Percentiles rank a stretch among this genome's conserved stretches.
Conservation (phyloP, 2,888 invertebrate genomes). For the Eledona agricola region DNA sequence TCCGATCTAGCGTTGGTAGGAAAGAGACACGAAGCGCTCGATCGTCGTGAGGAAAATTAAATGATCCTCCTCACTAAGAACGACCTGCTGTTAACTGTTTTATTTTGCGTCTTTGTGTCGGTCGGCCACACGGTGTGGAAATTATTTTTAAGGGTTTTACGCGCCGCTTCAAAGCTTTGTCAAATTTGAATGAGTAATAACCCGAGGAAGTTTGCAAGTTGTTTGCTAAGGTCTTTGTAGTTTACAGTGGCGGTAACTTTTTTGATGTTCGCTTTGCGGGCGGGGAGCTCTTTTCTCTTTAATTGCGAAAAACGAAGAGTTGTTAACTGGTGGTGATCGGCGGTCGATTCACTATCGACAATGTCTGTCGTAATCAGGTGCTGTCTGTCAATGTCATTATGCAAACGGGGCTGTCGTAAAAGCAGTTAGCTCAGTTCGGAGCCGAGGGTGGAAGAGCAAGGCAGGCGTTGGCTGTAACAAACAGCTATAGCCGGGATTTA, state of each 20-base stretch:
- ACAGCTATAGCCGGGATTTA: conserved; percentile 63
- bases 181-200: conserved; percentile 45
- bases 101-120: conserved; percentile 54
- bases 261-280: conserved; percentile 18
- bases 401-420: conserved; percentile 36
- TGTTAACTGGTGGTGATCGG: too few species aligned
- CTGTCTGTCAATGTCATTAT: conserved; percentile 43
- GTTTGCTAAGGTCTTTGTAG: conserved; percentile 37
- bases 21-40: conserved; percentile 10
- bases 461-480: conserved; percentile 57
- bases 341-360: conserved; percentile 19
- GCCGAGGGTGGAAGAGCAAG: conserved; percentile 43
- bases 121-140: conserved; percentile 51
- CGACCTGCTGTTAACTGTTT: conserved; percentile 50
- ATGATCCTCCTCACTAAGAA: conserved; percentile 33
- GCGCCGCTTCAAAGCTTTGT: conserved; percentile 49
- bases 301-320: too few species aligned
- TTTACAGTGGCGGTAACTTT: conserved; percentile 17
- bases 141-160: conserved; percentile 54
- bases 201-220: conserved; percentile 41
- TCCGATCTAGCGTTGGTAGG: conserved; percentile 2
- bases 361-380: conserved; percentile 39
- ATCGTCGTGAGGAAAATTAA: conserved; percentile 1
- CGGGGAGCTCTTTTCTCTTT: too few species aligned
- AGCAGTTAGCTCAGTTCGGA: conserved; percentile 41